Base-by-base conservation (phyloP, 2,797 vertebrate species). In the Pseudochirops cupreus region DNA sequence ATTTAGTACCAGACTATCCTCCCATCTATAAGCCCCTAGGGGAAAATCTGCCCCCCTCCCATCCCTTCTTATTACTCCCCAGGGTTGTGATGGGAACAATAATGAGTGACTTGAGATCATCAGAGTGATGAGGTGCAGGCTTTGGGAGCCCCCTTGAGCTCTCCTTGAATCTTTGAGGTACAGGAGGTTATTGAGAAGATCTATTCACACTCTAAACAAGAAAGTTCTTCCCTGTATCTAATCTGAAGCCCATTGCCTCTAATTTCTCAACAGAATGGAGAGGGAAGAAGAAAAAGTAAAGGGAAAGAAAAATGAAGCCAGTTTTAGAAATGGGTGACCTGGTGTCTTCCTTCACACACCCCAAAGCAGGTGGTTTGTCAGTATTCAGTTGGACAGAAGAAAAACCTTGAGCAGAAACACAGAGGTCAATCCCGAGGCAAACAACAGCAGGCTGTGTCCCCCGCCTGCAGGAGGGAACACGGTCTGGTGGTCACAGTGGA, bases 171-270 rank as follows among this genome's bases (percentile, higher is more conserved):
- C n/a, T n/a, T n/a, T n/a, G n/a, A n/a, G n/a, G n/a, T n/a, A n/a
- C n/a, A 82, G 39, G 39, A 82, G 90, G 90, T 89, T 96, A 94
- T 91, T 98, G 95, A 95, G 59, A 94, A 67, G 67, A n/a, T 39
- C 18, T 89, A 97, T 95, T 96, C 95, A 94, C 92, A 67, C 94
- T 96, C 92, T 95, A 59, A 87, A 96, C 92, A 96, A 97, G 97
- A 91, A 96, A 67, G 95, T 91, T 97, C 94, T 95, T 92, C 93
- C 93, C 46, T 33, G 31, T 91, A 93, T 95, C 97, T 95, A 97
- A 97, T 95, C 93, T 91, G 54, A 95, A 90, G 58, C 62, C 31
- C 28, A 92, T 56, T 95, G 94, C 91, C 96, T 98, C 93, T 97
- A 92, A 95, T 95, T 97, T 95, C 95, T 92, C 93, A 96, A 92